Evolutionary conservation across 2,797 vertebrate genomes (phyloP), one percentile per base, ranked within the genome.

Genomic region (Gymnocypris eckloni): DNA sequence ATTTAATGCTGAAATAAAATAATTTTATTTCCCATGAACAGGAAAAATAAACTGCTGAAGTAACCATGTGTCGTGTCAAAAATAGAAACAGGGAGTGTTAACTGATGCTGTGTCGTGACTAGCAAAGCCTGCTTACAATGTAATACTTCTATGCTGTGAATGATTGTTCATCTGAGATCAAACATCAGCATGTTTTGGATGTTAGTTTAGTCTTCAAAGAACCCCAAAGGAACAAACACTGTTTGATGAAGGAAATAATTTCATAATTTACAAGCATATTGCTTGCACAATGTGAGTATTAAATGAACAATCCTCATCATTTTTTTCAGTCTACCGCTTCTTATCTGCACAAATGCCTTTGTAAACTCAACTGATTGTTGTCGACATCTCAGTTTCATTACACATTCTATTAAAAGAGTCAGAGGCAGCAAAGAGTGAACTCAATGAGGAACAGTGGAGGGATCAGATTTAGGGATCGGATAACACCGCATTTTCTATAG

Each of bases 401-500:
- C n/a, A 28, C 39, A 20, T 52, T 54, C 59, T 71, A 87, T 45
- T 70, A 80, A 86, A 61, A 84, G 64, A 48, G 41, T 18, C 28
- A 86, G 67, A 67, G 75, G 71, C 48, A 71, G 71, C 13, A 76
- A 45, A 76, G 59, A 59, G 9, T 41, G 43, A 52, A 73, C 39
- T 77, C 52, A 85, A 18, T 75, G 50, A 72, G 28, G 70, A 85
- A 59, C 37, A 64, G 67, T 48, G 72, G 59, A 82, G 48, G 25
- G 72, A 64, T 83, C 77, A 78, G 61, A 67, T 81, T 77, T 18
- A 77, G 15, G 84, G 83, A 87, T 91, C 82, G 85, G 82, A 89
- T 91, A 90, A 89, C 85, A 86, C 86, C 84, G 88, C 84, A 66
- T 72, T 90, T 90, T 90, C 83, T 90, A 84, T 86, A 86, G 84